Percentiles rank a stretch among this genome's conserved stretches.
phyloP scores from a whole-genome alignment of 2,888 invertebrate genomes.

The Molorchus minor region DNA sequence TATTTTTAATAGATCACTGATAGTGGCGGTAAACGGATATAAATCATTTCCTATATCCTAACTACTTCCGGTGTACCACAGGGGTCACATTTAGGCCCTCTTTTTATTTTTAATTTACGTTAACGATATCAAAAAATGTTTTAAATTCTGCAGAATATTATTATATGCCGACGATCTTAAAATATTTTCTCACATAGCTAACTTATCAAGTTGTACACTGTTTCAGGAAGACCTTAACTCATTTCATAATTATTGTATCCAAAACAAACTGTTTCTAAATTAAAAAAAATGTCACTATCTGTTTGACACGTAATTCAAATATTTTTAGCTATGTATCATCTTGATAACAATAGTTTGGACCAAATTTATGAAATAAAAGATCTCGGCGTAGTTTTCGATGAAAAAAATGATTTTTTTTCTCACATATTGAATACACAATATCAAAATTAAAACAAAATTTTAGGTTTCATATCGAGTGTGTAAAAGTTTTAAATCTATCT shows the following conservation, averaged over 20 bases:
- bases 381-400: background rate
- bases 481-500: background rate
- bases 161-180: background rate
- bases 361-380: background rate
- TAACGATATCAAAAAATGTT: background rate
- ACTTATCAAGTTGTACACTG: background rate
- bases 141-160: background rate
- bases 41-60: too few relatives aligned
- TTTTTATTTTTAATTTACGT: background rate
- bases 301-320: background rate
- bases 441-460: background rate
- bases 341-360: background rate
- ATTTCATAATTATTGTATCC: background rate
- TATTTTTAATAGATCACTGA: background rate
- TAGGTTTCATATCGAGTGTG: background rate
- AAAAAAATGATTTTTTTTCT: background rate
- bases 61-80: too few relatives aligned
- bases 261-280: background rate
- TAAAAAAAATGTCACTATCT: background rate
- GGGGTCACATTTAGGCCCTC: background rate
- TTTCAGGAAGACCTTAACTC: background rate
- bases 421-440: background rate
- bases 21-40: background rate
- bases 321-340: background rate
- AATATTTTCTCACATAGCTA: background rate